A percentile compares a stretch with the other conserved stretches of the same genome.
phyloP scores from a whole-genome alignment of 2,797 vertebrate genomes.

The Lagothrix lagotricha region DNA sequence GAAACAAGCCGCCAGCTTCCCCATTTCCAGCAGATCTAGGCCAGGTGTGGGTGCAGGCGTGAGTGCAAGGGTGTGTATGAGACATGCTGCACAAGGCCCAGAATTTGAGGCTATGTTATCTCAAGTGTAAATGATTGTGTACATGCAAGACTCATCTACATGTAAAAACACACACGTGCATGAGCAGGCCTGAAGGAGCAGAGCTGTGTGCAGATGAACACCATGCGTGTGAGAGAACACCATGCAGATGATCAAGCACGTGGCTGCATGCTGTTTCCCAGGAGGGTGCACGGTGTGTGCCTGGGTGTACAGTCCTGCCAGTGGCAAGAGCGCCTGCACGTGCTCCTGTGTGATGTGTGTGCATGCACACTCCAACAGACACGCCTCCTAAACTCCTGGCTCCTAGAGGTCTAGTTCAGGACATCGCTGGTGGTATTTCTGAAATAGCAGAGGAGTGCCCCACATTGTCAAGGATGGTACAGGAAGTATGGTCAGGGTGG shows the following conservation, averaged over 20 bases:
- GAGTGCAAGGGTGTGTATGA: too few species aligned
- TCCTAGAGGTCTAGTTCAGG: background rate
- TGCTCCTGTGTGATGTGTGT: background rate
- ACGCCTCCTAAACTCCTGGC: background rate
- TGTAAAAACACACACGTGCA: background rate
- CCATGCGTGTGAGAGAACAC: too few species aligned
- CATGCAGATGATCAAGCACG: background rate
- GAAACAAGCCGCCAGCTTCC: background rate
- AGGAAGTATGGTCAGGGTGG: background rate
- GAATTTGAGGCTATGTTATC: background rate
- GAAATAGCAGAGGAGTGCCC: background rate
- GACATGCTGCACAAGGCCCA: fast-evolving
- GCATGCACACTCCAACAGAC: background rate
- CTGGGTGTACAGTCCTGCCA: background rate
- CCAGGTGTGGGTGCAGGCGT: too few species aligned
- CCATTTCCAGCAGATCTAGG: background rate
- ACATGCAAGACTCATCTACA: background rate
- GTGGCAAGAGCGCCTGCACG: background rate
- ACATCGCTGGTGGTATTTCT: background rate
- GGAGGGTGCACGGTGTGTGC: background rate
- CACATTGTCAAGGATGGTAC: background rate
- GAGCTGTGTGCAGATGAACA: too few species aligned
- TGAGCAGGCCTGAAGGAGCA: background rate
- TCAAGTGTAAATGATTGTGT: background rate
- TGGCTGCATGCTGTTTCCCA: background rate